Conservation (phyloP, 2,888 invertebrate species). For the Lithophane leautieri region DNA sequence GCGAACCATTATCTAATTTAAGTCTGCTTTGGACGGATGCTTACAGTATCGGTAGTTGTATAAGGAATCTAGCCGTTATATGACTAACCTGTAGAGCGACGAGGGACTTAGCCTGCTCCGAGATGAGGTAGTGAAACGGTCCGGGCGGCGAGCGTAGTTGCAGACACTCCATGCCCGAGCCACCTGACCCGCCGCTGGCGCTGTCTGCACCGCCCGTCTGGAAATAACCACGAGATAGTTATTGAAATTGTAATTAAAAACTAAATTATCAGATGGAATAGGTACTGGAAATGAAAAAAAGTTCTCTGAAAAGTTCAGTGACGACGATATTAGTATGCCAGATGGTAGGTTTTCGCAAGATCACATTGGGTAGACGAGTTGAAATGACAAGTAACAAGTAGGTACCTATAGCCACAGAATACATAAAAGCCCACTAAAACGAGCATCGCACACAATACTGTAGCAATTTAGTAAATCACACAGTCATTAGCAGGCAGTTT, state of each 20-base stretch:
- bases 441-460: slow-evolving; percentile 41
- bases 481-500: slow-evolving; percentile 59
- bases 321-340: not conserved
- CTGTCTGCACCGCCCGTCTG: slow-evolving; percentile 90
- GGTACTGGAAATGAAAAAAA: not conserved
- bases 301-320: not conserved
- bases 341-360: slow-evolving; percentile 14
- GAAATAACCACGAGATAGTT: slow-evolving; percentile 64
- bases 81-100: slow-evolving; percentile 93
- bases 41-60: not conserved
- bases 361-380: not conserved
- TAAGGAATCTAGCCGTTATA: not conserved
- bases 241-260: not conserved
- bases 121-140: slow-evolving; percentile 95
- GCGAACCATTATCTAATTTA: not conserved
- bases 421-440: slow-evolving; percentile 1
- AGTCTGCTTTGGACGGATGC: not conserved
- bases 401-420: not conserved
- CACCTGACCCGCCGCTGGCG: slow-evolving; percentile 90
- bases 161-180: slow-evolving; percentile 95
- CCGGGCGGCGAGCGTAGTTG: slow-evolving; percentile 93
- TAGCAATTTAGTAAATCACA: slow-evolving; percentile 65
- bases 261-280: not conserved
- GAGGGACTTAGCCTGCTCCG: slow-evolving; percentile 97
- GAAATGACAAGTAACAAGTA: slow-evolving; percentile 2